These are phyloP conservation scores for Gambusia holbrooki DNA, from an alignment of 2,113 vertebrate species.

Conservation along the genomic window DNA sequence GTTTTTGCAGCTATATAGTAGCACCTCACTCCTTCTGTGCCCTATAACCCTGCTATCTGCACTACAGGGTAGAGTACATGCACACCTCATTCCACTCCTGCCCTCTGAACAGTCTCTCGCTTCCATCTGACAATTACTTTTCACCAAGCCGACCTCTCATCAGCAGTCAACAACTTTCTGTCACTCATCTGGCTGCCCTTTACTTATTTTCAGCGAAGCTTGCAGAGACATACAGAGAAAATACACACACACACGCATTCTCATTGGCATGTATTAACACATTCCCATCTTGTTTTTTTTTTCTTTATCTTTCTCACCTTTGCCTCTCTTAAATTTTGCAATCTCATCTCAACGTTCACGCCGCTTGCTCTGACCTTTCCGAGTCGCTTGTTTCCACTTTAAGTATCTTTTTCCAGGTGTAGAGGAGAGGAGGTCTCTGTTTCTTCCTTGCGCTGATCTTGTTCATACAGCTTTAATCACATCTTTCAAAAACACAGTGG, in stretches of 20 bases:
- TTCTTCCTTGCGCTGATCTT: conserved; percentile 12
- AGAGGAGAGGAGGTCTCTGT: conserved; percentile 2
- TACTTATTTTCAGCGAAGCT: conserved; percentile 53
- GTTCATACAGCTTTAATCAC: conserved; percentile 40
- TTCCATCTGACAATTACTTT: conserved; percentile 65
- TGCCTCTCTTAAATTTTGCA: conserved; percentile 42
- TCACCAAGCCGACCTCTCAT: conserved; percentile 64
- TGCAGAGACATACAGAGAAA: conserved; percentile 4
- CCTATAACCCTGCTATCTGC: conserved; percentile 40
- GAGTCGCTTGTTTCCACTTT: conserved; percentile 29
- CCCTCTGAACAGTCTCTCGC: conserved; percentile 50
- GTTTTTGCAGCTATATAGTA: conserved; percentile 46
- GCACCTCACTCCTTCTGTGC: not conserved
- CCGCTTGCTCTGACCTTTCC: conserved; percentile 52
- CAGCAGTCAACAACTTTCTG: conserved; percentile 43
- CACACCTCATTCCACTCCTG: conserved; percentile 62
- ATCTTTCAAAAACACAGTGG: conserved; percentile 31
- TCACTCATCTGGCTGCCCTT: conserved; percentile 64
- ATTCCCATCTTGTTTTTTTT: conserved; percentile 23
- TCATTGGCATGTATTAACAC: conserved; percentile 31
- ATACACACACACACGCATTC: conserved; percentile 21
- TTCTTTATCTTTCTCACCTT: conserved; percentile 45
- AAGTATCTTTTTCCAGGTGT: conserved; percentile 31
- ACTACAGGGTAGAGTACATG: conserved; percentile 49
- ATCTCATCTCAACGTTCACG: conserved; percentile 27